These are phyloP conservation scores for Drosophila anceps DNA, from an alignment of 2,888 invertebrate species.

Conservation along the genomic window DNA sequence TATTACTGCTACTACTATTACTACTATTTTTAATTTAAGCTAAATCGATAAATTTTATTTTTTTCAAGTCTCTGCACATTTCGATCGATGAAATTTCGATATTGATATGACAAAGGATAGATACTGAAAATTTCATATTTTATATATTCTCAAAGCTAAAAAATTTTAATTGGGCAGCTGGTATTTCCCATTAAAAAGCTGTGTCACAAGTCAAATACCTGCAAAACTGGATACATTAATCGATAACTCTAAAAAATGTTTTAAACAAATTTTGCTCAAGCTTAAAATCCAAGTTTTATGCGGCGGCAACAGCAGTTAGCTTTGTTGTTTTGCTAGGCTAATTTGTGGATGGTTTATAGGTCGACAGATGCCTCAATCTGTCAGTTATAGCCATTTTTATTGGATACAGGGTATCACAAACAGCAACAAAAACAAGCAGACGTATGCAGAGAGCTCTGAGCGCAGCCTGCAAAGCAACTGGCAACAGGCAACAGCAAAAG, in stretches of 20 bases:
- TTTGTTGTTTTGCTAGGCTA: background rate
- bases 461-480: slow-evolving; percentile 17
- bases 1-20: background rate
- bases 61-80: background rate
- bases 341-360: slow-evolving; percentile 1
- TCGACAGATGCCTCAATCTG: background rate
- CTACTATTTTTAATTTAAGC: no score
- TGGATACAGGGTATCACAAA: slow-evolving; percentile 20
- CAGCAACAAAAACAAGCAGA: slow-evolving; percentile 12
- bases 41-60: no score
- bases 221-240: slow-evolving; percentile 5
- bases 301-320: background rate
- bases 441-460: slow-evolving; percentile 5
- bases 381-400: background rate
- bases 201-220: background rate
- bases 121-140: background rate
- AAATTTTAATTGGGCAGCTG: background rate
- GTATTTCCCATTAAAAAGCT: background rate
- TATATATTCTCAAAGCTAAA: no score
- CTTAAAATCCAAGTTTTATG: background rate
- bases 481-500: slow-evolving; percentile 11
- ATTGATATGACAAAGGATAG: no score
- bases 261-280: background rate
- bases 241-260: slow-evolving; percentile 1
- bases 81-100: background rate